These are phyloP conservation scores for Rhea americana DNA, from an alignment of 2,113 vertebrate species.

Conservation along the genomic window DNA sequence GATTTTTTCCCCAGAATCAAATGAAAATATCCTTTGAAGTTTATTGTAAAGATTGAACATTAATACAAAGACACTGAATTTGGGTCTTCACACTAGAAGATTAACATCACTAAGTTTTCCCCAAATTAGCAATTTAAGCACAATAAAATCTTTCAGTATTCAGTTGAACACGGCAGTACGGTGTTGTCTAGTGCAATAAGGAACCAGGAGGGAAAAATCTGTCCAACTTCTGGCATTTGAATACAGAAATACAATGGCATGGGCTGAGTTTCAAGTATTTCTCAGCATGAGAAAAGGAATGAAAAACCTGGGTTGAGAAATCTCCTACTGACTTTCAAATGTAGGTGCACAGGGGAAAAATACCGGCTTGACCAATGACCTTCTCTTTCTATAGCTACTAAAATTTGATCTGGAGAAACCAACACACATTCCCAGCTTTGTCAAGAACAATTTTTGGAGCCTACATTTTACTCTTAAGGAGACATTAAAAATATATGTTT, in stretches of 20 bases:
- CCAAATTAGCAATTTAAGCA: slow-evolving; percentile 10
- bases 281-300: slow-evolving; percentile 36
- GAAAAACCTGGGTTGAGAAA: slow-evolving; percentile 26
- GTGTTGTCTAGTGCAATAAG: slow-evolving; percentile 15
- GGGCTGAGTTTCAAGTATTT: slow-evolving; percentile 30
- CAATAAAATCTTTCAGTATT: slow-evolving; percentile 7
- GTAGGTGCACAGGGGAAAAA: slow-evolving; percentile 3
- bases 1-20: slow-evolving; percentile 15
- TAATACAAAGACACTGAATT: background rate
- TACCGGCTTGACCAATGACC: slow-evolving; percentile 52
- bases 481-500: slow-evolving; percentile 66
- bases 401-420: slow-evolving; percentile 52
- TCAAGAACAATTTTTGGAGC: slow-evolving; percentile 56
- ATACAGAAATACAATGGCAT: background rate
- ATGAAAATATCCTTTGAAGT: slow-evolving; percentile 30
- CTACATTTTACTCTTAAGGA: slow-evolving; percentile 47
- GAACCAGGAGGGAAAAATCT: slow-evolving; percentile 19
- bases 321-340: slow-evolving; percentile 52
- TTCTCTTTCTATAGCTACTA: slow-evolving; percentile 27
- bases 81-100: background rate
- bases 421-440: slow-evolving; percentile 65
- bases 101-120: background rate
- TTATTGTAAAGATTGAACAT: slow-evolving; percentile 29
- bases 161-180: background rate
- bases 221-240: background rate